phyloP scores from a whole-genome alignment of 2,888 invertebrate genomes.

The Nomada fucata region DNA sequence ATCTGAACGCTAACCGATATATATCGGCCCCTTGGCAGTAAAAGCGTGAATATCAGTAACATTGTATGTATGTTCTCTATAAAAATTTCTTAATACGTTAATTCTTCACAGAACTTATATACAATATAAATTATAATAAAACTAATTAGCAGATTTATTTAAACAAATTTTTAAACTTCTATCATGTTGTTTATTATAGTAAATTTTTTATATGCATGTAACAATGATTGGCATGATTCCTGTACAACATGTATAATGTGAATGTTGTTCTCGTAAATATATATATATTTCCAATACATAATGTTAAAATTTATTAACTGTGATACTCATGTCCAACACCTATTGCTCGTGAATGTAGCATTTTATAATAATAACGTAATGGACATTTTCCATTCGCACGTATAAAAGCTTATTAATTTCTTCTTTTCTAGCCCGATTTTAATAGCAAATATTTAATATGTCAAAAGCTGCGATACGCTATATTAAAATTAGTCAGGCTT shows the following conservation, averaged over 20 bases:
- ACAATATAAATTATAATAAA: background rate
- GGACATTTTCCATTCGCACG: constrained; percentile 38
- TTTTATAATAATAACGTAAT: constrained; percentile 46
- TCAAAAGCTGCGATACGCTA: constrained; percentile 36
- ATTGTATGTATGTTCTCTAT: background rate
- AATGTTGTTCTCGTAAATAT: constrained; percentile 69
- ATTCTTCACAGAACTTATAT: constrained; percentile 17
- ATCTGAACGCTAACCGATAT: no score
- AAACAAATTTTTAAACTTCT: constrained; percentile 53
- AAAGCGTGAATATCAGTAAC: background rate
- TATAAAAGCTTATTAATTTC: constrained; percentile 44
- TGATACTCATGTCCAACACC: constrained; percentile 64
- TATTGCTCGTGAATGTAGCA: constrained; percentile 42
- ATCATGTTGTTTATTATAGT: constrained; percentile 70
- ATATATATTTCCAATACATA: constrained; percentile 62
- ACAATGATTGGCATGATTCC: constrained; percentile 69
- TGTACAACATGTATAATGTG: constrained; percentile 65
- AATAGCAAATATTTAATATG: constrained; percentile 27
- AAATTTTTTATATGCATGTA: constrained; percentile 69
- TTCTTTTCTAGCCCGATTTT: constrained; percentile 36
- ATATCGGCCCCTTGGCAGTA: no score
- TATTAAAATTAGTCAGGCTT: constrained; percentile 57
- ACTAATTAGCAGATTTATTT: constrained; percentile 31
- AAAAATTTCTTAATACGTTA: constrained; percentile 3
- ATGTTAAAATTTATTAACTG: constrained; percentile 66